phyloP scores from a whole-genome alignment of 2,797 vertebrate species.

The Discoglossus pictus region DNA sequence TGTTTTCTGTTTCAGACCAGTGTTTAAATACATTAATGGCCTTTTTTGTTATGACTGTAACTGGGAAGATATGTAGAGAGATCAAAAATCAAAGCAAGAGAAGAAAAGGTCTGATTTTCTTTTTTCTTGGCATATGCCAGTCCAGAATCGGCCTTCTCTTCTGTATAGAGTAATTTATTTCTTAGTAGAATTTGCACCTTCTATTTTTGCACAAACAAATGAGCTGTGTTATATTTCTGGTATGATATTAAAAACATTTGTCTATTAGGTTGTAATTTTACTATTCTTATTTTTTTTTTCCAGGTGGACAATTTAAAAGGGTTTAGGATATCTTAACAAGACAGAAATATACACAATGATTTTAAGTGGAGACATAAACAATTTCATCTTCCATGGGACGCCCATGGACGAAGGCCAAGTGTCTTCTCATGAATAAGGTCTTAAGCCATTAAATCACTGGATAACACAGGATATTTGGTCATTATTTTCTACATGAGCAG shows the following conservation, averaged over 20 bases:
- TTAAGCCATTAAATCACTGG: constrained; percentile 58
- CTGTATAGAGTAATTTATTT: constrained; percentile 21
- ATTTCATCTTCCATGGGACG: constrained; percentile 19
- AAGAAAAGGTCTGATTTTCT: constrained; percentile 14
- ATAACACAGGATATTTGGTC: constrained; percentile 60
- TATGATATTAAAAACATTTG: too few species aligned
- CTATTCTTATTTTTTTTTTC: too few species aligned
- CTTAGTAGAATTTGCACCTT: constrained; percentile 43
- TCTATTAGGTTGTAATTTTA: too few species aligned
- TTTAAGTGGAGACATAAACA: not conserved
- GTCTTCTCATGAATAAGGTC: constrained; percentile 59
- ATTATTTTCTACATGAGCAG: constrained; percentile 65
- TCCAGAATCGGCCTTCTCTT: constrained; percentile 20
- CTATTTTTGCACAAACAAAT: too few species aligned
- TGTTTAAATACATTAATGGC: constrained; percentile 49
- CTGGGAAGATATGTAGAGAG: constrained; percentile 31
- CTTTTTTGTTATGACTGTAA: constrained; percentile 46
- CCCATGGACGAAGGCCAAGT: constrained; percentile 52
- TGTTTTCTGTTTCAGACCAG: constrained; percentile 43
- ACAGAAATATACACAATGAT: too few species aligned
- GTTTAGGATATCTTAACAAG: too few species aligned
- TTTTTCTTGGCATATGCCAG: constrained; percentile 29
- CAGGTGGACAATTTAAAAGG: too few species aligned
- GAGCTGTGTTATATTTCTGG: too few species aligned
- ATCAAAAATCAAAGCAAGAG: constrained; percentile 43